Conservation (phyloP, 2,113 vertebrate species). For the Helogale parvula region DNA sequence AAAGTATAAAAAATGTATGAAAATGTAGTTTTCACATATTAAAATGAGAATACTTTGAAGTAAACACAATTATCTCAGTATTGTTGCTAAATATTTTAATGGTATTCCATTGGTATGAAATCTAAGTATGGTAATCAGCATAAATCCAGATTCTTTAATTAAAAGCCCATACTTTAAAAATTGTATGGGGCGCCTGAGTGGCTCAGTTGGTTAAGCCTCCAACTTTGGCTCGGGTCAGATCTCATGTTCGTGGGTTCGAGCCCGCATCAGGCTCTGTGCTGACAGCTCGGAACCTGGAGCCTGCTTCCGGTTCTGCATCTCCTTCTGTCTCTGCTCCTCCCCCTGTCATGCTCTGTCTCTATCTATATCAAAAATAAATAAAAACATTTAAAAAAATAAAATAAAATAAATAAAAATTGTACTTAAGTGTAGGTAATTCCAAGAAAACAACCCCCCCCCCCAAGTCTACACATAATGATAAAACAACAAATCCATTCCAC, state of each 20-base stretch:
- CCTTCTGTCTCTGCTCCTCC: too few species aligned
- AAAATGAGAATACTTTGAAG: background rate
- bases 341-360: too few species aligned
- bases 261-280: too few species aligned
- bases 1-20: background rate
- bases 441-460: background rate
- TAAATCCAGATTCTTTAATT: background rate
- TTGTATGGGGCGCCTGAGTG: too few species aligned
- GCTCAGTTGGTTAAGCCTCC: too few species aligned
- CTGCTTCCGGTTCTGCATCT: too few species aligned
- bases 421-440: background rate
- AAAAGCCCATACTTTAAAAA: constrained; percentile 36
- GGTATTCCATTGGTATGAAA: background rate
- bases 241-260: too few species aligned
- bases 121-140: background rate
- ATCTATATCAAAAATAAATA: too few species aligned
- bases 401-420: constrained; percentile 38
- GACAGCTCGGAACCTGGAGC: too few species aligned
- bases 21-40: background rate
- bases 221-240: too few species aligned
- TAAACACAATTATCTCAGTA: background rate
- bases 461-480: background rate
- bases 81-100: constrained; percentile 22
- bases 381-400: too few species aligned
- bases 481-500: background rate